Evolutionary conservation across 2,888 invertebrate genomes (phyloP).

Genomic region (Lepidochrysops patricia): DNA sequence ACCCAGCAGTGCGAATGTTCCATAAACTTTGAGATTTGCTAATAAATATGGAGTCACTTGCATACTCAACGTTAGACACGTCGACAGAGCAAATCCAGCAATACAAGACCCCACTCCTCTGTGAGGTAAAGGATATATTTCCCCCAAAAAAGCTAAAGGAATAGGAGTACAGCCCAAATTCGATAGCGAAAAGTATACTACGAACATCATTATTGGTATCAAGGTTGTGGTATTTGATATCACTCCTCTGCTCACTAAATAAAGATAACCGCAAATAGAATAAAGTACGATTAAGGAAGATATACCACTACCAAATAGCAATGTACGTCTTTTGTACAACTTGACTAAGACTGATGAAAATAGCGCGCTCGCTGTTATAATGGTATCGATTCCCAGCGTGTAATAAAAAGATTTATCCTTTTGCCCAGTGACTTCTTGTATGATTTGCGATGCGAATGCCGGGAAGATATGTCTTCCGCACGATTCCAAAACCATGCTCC

Average conservation of each 20-base stretch:
- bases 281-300: conserved; percentile 33
- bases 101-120: conserved; percentile 38
- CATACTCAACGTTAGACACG: conserved; percentile 33
- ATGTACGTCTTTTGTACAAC: conserved; percentile 37
- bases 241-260: conserved; percentile 29
- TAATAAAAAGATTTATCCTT: conserved; percentile 38
- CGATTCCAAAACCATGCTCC: conserved; percentile 35
- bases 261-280: conserved; percentile 36
- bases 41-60: conserved; percentile 41
- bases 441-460: conserved; percentile 32
- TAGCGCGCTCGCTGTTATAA: conserved; percentile 38
- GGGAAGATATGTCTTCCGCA: conserved; percentile 37
- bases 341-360: conserved; percentile 42
- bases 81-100: conserved; percentile 34
- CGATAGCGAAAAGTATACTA: conserved; percentile 38
- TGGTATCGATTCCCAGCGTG: conserved; percentile 39
- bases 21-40: conserved; percentile 35
- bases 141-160: conserved; percentile 45
- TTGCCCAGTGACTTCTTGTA: conserved; percentile 36
- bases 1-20: conserved; percentile 46
- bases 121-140: conserved; percentile 46
- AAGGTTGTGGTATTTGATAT: conserved; percentile 32
- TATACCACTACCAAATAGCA: conserved; percentile 43
- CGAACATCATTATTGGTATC: conserved; percentile 39
- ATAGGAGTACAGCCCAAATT: conserved; percentile 52